Percentiles rank a stretch among this genome's conserved stretches.
These are phyloP conservation scores for Drosophila ananassae DNA, from an alignment of 1,140 invertebrate genomes.

Conservation along the genomic window DNA sequence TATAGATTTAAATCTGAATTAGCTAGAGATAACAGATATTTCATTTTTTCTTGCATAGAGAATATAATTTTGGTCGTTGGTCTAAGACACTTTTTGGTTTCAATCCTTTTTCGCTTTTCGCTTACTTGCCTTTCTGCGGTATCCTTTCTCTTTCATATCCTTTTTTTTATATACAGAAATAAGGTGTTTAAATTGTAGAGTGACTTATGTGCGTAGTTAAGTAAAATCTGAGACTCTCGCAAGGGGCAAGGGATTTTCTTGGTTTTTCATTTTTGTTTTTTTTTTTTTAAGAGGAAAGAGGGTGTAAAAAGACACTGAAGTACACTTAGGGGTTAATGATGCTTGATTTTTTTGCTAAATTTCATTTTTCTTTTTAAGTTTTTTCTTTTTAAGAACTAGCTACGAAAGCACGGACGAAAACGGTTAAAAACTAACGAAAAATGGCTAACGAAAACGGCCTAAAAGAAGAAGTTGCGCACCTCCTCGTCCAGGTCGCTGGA, in stretches of 20 bases:
- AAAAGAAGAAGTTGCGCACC: constrained; percentile 77
- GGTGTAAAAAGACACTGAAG: constrained; percentile 57
- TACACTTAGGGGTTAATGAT: constrained; percentile 65
- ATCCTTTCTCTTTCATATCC: constrained; percentile 15
- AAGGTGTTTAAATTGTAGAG: constrained; percentile 44
- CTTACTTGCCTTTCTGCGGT: constrained; percentile 24
- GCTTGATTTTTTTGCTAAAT: constrained; percentile 3
- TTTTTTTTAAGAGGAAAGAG: constrained; percentile 13
- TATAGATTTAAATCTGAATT: constrained; percentile 1
- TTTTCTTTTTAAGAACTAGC: constrained; percentile 28
- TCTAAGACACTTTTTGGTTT: constrained; percentile 83
- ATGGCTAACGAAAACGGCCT: constrained; percentile 20
- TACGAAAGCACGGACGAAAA: constrained; percentile 51
- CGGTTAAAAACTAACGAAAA: constrained; percentile 37
- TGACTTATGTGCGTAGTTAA: constrained; percentile 81
- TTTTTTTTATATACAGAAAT: constrained; percentile 69
- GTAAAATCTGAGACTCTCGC: constrained; percentile 81
- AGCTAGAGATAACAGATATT: constrained; percentile 55
- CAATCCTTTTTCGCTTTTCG: no score
- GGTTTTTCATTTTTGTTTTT: constrained; percentile 25
- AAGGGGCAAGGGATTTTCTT: constrained; percentile 39
- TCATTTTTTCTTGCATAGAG: constrained; percentile 39
- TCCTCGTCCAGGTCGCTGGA: constrained; percentile 72
- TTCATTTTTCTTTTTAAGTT: constrained; percentile 6
- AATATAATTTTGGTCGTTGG: constrained; percentile 80